Evolutionary conservation across 2,888 invertebrate genomes (phyloP).

Genomic region (Eupelmus urozonus): DNA sequence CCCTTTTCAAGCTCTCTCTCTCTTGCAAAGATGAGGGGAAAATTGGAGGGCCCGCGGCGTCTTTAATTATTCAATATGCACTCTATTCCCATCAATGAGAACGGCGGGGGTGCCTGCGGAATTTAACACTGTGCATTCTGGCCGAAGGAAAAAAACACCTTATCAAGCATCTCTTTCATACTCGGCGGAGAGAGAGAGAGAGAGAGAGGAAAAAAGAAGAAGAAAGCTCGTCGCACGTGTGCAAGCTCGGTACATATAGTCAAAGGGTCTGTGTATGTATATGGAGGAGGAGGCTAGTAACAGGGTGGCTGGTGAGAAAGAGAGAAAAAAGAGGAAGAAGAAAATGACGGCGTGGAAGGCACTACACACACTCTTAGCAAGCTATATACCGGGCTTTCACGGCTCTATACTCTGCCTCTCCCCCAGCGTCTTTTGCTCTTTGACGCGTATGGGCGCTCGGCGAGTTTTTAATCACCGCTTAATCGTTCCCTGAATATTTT

Average conservation of each 20-base stretch:
- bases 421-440: conserved; percentile 22
- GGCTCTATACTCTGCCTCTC: not conserved
- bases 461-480: conserved; percentile 62
- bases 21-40: not conserved
- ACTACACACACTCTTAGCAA: too few relatives aligned
- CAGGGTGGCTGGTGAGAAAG: not conserved
- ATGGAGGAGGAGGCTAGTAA: not conserved
- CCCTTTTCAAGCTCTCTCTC: not conserved
- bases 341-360: conserved; percentile 17
- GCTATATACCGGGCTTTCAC: too few relatives aligned
- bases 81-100: conserved; percentile 34
- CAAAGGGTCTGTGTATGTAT: not conserved
- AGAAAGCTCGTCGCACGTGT: conserved; percentile 22
- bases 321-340: conserved; percentile 17
- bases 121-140: not conserved
- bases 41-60: conserved; percentile 3
- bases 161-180: conserved; percentile 53
- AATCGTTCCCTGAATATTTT: conserved; percentile 71
- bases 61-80: conserved; percentile 56
- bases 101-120: too few relatives aligned
- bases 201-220: not conserved
- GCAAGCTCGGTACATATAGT: conserved; percentile 9
- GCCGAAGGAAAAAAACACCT: conserved; percentile 32
- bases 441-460: conserved; percentile 52
- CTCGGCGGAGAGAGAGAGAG: not conserved